A percentile compares a stretch with the other conserved stretches of the same genome.
Evolutionary conservation across 2,797 vertebrate genomes (phyloP).

Genomic region (Chloroceryle inda): DNA sequence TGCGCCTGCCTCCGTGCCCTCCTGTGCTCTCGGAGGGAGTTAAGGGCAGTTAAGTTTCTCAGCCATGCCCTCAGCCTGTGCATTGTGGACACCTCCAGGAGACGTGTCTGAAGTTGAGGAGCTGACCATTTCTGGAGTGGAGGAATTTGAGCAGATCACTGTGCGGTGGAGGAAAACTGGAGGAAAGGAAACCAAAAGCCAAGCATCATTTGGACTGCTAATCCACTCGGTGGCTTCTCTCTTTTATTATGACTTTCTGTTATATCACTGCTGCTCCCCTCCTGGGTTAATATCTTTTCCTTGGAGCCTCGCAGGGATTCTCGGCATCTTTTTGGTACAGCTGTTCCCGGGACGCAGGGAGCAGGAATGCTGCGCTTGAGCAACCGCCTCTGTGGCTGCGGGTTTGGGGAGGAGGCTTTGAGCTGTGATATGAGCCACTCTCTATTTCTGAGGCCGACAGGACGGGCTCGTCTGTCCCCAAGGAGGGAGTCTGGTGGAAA

Average conservation of each 20-base stretch:
- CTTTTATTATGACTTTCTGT: conserved; percentile 59
- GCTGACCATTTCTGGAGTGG: neutral
- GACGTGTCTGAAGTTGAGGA: conserved; percentile 16
- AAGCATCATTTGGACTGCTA: conserved; percentile 14
- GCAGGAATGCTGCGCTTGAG: conserved; percentile 54
- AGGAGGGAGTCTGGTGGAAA: neutral
- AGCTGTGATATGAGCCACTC: neutral
- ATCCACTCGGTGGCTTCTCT: conserved; percentile 49
- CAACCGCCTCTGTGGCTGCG: conserved; percentile 42
- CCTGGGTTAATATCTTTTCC: conserved; percentile 72
- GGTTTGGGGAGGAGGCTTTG: conserved; percentile 11
- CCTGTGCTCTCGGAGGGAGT: rapidly evolving
- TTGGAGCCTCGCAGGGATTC: conserved; percentile 68
- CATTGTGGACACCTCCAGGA: neutral
- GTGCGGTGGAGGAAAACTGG: neutral
- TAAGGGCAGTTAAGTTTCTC: neutral
- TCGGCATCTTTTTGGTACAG: conserved; percentile 67
- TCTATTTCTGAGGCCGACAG: neutral
- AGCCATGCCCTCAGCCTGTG: neutral
- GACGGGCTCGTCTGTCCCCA: neutral
- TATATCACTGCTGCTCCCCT: conserved; percentile 53
- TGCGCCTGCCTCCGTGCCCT: neutral
- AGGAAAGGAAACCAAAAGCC: conserved; percentile 46
- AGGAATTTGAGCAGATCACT: neutral
- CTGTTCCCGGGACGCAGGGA: conserved; percentile 54